Conservation (phyloP, 1,140 invertebrate genomes). For the Camponotus pennsylvanicus region DNA sequence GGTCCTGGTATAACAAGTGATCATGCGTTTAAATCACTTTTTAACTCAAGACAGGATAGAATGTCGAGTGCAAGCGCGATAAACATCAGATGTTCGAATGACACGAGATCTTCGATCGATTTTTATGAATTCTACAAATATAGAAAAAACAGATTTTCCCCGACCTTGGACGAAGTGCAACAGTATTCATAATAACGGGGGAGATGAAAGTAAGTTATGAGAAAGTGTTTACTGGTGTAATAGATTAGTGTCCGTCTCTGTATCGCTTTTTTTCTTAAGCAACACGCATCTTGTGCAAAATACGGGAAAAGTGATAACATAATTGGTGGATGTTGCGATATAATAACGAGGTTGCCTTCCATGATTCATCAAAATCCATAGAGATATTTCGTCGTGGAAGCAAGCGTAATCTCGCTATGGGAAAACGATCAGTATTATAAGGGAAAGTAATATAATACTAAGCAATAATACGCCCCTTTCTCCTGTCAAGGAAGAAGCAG, state of each 20-base stretch:
- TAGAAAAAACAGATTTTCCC: background rate
- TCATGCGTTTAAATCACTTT: slow-evolving; percentile 13
- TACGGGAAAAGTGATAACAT: slow-evolving; percentile 55
- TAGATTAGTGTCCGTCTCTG: background rate
- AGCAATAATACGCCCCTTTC: slow-evolving; percentile 12
- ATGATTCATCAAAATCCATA: slow-evolving; percentile 48
- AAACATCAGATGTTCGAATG: background rate
- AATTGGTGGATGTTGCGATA: slow-evolving; percentile 48
- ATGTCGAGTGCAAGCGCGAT: background rate
- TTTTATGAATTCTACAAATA: background rate
- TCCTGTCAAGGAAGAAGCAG: background rate
- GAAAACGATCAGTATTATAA: slow-evolving; percentile 40
- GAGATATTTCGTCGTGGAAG: slow-evolving; percentile 35
- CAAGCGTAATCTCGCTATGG: slow-evolving; percentile 15
- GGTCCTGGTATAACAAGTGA: background rate
- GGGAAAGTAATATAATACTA: slow-evolving; percentile 42
- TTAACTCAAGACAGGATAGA: background rate
- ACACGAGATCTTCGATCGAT: background rate
- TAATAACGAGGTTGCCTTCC: slow-evolving; percentile 45
- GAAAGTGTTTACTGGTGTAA: slow-evolving; percentile 2
- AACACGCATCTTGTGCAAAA: slow-evolving; percentile 17
- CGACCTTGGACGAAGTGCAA: slow-evolving; percentile 26
- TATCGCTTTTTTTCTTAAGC: background rate
- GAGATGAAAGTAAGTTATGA: slow-evolving; percentile 24
- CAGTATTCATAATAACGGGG: slow-evolving; percentile 11